Evolutionary conservation across 2,797 vertebrate genomes (phyloP), one percentile per base, ranked within the genome.

Genomic region (Mastacembelus armatus): DNA sequence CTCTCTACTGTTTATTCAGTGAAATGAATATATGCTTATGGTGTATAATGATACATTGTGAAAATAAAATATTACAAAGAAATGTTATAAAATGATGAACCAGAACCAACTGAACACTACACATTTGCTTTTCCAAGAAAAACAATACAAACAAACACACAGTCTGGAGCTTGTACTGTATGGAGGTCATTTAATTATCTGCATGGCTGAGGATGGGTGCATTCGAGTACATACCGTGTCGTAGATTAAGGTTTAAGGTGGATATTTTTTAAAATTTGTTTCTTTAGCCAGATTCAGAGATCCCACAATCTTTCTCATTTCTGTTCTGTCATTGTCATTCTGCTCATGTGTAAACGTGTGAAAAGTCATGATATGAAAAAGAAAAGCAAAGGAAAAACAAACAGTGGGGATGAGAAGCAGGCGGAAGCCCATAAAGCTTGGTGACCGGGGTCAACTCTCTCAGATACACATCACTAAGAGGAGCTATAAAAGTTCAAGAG

Each of bases 401-500:
- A 90, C 88, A 89, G 59, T 24, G 59, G 39, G 81, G 86, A 83
- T 85, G 89, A 90, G 87, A 90, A 88, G 73, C 88, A 86, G 90
- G 87, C 89, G 88, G 91, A 93, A 93, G 90, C 90, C 88, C 63
- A 85, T 92, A 91, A 91, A 93, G 88, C 86, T 65, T 74, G 74
- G 76, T 89, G 85, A 92, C 90, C 85, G 59, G 67, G 92, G 91
- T 93, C 92, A 93, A 74, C 80, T 68, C 88, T 90, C 89, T 89
- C 85, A 91, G 90, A 93, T 88, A 90, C 89, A 91, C 89, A 91
- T 90, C 85, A 83, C 86, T 90, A 86, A 92, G 89, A 92, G 84
- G 89, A 90, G 80, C 91, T 83, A 87, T 91, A 90, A 92, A 92
- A 92, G 90, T 90, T 93, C 91, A 92, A 91, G 92, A 93, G 89